Base-by-base conservation (phyloP, 2,888 invertebrate genomes). In the Rhagium mordax region DNA sequence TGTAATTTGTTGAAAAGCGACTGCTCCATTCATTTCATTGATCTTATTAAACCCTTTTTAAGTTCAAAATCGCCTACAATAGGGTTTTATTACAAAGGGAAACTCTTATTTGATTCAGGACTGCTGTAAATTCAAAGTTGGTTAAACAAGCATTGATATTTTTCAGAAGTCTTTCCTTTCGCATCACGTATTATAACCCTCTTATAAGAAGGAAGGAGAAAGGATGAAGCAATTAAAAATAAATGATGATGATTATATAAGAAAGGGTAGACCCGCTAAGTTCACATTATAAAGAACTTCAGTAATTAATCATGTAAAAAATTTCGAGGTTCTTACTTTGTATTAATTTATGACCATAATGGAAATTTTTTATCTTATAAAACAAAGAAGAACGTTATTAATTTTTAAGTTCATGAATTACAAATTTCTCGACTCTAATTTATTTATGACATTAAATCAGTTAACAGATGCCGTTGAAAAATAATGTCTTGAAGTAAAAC, bases 211-310 rank as follows among this genome's bases (percentile, higher is more conserved):
- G 10, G 20, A 57, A 55, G 67, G 21, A 24, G 53, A 66, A 66
- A 57, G 21, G 41, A 47, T 47, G 33, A 33, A 29, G 29, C 66
- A 66, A 66, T 53, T 66, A 66, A 66, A 66, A 66, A 66, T 66
- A 66, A 66, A 66, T 53, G 53, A 66, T 24, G 51, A 66, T 66
- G 51, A 66, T 51, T 53, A 27, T 53, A 51, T 53, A 53, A 66
- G 66, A 51, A 66, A 29, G 27, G 66, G 59, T 27, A 27, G 66
- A 68, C 49, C 41, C 10, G 49, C 51, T 15, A 62, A 62, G 48
- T 51, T 70, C 27, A 27, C 20, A 70, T 70, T 70, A 70, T 48
- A 48, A 70, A 70, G 70, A 70, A 70, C 49, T 61, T 70, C 62
- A 3, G 33, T 62, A 48, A 70, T 70, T 60, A 62, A 70, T 59